Base-by-base conservation (phyloP, 2,888 invertebrate species). In the Lithophane semibrunnea region DNA sequence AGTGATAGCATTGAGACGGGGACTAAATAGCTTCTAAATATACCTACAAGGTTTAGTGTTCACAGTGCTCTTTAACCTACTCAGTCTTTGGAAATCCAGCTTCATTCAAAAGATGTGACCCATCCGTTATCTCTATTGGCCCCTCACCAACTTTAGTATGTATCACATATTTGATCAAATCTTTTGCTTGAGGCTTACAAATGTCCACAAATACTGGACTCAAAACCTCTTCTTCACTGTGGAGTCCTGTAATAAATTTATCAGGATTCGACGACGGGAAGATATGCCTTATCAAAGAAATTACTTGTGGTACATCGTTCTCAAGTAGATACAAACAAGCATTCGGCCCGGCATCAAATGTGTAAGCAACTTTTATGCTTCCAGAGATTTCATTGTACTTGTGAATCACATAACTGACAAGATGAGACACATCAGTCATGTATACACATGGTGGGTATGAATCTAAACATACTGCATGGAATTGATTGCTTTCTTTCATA, bases 261-360 rank as follows among this genome's bases (percentile, higher is more conserved):
- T 92, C 86, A n/a, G 92, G 84, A 77, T 93, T 90, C 54, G 97
- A 94, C 75, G 97, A 96, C 29, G 99, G 99, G 89, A 99, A 99
- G 61, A 97, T 97, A 89, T 98, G 93, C 90, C 98, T 97, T 9
- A 99, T 94, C 21, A 98, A 93, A 49, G 97, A 95, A 44, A 98
- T 79, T 18, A 99, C 96, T 89, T 97, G 97, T 0, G 98, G 96
- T 0, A 99, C 98, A 92, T 98, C 97, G 82, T 98, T 95, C 86
- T 98, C 98, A 69, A 98, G 94, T 24, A 99, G 94, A 94, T 98
- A 99, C 0, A 99, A 94, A 93, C 99, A 99, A 8, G 99, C 99
- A 97, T 99, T 99, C 69, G 99, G 98, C 9, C 99, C 99, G 74
- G 99, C 99, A 97, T 99, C 99, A 97, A 99, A 99, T 24, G 99